Conservation (phyloP, 1,140 invertebrate genomes). For the Eubasilissa regina region DNA sequence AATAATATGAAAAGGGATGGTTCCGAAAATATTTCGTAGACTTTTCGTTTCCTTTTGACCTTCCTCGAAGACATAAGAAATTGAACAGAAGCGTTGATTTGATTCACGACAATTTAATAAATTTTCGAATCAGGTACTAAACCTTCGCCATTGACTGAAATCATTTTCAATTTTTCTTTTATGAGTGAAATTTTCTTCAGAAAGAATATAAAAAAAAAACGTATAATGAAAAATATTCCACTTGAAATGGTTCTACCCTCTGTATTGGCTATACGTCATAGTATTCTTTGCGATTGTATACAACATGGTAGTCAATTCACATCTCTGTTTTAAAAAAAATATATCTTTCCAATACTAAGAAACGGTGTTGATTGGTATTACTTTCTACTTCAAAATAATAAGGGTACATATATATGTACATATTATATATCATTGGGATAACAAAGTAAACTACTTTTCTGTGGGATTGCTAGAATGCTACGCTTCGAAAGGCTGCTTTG, state of each 20-base stretch:
- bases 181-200: neutral
- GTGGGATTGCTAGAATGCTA: neutral
- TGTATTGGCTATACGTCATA: too few relatives aligned
- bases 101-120: constrained; percentile 25
- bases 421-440: too few relatives aligned
- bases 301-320: too few relatives aligned
- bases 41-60: neutral
- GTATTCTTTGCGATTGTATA: too few relatives aligned
- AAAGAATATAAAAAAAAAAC: neutral
- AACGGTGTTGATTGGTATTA: too few relatives aligned
- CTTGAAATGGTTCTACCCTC: too few relatives aligned
- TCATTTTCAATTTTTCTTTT: constrained; percentile 32
- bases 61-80: neutral
- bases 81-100: constrained; percentile 25
- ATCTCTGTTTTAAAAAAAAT: too few relatives aligned
- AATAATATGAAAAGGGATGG: constrained; percentile 20
- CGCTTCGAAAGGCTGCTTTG: constrained; percentile 9
- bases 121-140: constrained; percentile 14
- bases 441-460: too few relatives aligned
- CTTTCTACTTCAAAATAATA: too few relatives aligned
- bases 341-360: too few relatives aligned
- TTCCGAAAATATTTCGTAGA: constrained; percentile 7
- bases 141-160: constrained; percentile 5
- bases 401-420: too few relatives aligned
- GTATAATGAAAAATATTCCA: too few relatives aligned